Evolutionary conservation across 2,797 vertebrate species (phyloP).

Genomic region (Scolopax rusticola): DNA sequence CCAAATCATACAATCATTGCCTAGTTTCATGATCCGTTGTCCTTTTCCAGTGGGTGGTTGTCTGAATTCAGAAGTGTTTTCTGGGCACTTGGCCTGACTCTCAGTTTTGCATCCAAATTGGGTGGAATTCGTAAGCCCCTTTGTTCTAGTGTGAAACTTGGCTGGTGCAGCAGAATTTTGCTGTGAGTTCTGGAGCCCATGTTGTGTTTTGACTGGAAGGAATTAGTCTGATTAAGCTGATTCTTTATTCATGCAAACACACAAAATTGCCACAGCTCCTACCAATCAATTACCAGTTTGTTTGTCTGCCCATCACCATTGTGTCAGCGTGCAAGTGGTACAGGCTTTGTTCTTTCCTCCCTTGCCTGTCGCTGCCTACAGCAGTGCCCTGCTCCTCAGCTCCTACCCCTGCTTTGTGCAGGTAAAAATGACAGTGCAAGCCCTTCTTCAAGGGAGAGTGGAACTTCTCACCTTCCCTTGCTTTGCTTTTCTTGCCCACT

Average conservation of each 20-base stretch:
- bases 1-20: not conserved
- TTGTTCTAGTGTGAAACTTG: conserved; percentile 60
- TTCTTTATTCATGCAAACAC: conserved; percentile 65
- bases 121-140: conserved; percentile 36
- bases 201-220: conserved; percentile 63
- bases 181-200: conserved; percentile 47
- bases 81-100: conserved; percentile 50
- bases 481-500: not conserved
- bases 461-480: not conserved
- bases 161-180: conserved; percentile 28
- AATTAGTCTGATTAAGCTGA: conserved; percentile 65
- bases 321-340: not conserved
- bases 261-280: conserved; percentile 39
- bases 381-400: not conserved
- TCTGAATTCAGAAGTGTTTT: conserved; percentile 51
- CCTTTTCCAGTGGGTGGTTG: not conserved
- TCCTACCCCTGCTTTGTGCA: not conserved
- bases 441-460: not conserved
- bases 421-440: not conserved
- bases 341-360: not conserved
- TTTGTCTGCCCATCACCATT: conserved; percentile 4
- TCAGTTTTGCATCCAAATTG: conserved; percentile 49
- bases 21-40: not conserved
- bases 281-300: conserved; percentile 52
- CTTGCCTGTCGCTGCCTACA: not conserved